A percentile compares a stretch with the other conserved stretches of the same genome.
Conservation (phyloP, 2,113 vertebrate species). For the Sus scrofa region DNA sequence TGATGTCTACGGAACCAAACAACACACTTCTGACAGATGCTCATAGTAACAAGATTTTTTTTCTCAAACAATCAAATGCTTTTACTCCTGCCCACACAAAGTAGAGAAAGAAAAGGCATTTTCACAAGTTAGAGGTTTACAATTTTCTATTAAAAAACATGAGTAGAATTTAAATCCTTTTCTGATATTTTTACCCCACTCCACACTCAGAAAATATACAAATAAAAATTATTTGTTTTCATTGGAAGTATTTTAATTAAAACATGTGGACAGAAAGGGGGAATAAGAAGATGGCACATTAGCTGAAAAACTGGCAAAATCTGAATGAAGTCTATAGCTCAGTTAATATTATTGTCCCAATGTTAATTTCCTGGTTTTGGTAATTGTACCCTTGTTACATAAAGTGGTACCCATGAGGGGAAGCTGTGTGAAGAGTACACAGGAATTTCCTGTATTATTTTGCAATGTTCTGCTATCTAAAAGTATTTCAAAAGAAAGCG, state of each 20-base stretch:
- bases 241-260: neutral
- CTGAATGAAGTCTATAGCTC: neutral
- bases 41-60: slow-evolving; percentile 74
- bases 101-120: slow-evolving; percentile 53
- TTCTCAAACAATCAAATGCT: slow-evolving; percentile 57
- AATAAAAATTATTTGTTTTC: slow-evolving; percentile 13
- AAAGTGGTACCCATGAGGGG: neutral
- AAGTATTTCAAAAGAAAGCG: slow-evolving; percentile 43
- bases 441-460: neutral
- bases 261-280: neutral
- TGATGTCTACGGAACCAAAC: slow-evolving; percentile 69
- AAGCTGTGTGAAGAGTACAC: neutral
- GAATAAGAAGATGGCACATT: neutral
- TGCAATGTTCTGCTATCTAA: slow-evolving; percentile 42
- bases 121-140: slow-evolving; percentile 53
- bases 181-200: neutral
- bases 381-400: neutral
- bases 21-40: slow-evolving; percentile 71
- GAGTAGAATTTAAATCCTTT: slow-evolving; percentile 32
- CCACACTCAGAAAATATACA: neutral
- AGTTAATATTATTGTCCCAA: neutral
- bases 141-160: slow-evolving; percentile 65
- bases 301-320: neutral
- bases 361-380: neutral
- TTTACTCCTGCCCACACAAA: slow-evolving; percentile 71